Evolutionary conservation across 2,113 vertebrate species (phyloP), one percentile per base, ranked within the genome.

Genomic region (Takifugu flavidus): DNA sequence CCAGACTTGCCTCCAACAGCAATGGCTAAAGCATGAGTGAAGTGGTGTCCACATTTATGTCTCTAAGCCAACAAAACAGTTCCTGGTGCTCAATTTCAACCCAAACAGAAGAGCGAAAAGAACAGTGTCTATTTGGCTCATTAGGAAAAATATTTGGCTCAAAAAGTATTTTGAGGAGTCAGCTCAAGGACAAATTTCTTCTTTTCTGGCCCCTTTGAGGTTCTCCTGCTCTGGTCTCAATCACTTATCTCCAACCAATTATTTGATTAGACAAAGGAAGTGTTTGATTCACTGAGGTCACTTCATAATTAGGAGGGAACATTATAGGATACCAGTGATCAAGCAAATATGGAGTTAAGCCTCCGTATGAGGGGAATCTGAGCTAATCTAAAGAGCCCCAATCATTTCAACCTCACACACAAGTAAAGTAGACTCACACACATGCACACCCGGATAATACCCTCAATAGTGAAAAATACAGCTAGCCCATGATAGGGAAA

Each of bases 241-340:
- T 86, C 82, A 83, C 63, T 86, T 87, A 89, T 90, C 87, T 77
- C 51, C 80, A 83, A 85, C 79, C 87, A 90, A 91, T 88, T 90
- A 89, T 90, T 90, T 90, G 87, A 90, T 90, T 87, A 90, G 84
- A 79, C 49, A 27, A 73, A 75, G 79, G 76, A 82, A 68, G 75
- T 58, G 78, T 83, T 85, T 84, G 78, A 85, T 80, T 80, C 82
- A 85, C 87, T 86, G 74, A 83, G 78, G 61, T 64, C 69, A 76
- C 67, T 73, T 79, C 66, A 55, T 90, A 85, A 89, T 84, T 77
- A 86, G 70, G 49, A 76, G 58, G 64, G 55, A 67, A 70, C 59
- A 67, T 50, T 71, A 60, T 59, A 68, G 63, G 65, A 82, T 83
- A 65, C 82, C 63, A 70, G 67, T 74, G 74, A 87, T 83, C 80